phyloP scores from a whole-genome alignment of 2,888 invertebrate genomes.

The Drosophila mulleri region DNA sequence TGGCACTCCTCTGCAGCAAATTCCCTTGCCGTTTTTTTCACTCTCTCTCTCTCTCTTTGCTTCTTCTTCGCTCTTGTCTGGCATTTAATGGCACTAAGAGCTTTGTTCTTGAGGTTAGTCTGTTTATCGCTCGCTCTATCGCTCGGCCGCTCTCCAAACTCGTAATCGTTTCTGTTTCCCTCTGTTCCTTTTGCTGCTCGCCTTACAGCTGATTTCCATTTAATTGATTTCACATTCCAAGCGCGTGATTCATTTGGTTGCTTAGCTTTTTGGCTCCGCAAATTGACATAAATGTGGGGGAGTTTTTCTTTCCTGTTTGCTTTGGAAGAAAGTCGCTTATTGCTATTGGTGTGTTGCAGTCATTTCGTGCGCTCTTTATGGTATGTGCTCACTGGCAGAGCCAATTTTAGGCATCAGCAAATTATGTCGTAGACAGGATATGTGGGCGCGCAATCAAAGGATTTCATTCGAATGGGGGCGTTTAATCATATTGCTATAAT shows the following conservation, averaged over 20 bases:
- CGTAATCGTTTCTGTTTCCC: slow-evolving; percentile 28
- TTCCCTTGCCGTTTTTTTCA: slow-evolving; percentile 1
- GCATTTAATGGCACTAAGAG: slow-evolving; percentile 23
- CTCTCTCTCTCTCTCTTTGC: slow-evolving; percentile 13
- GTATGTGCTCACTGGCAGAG: background rate
- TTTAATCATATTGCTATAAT: background rate
- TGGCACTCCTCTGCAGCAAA: slow-evolving; percentile 5
- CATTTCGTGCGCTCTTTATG: slow-evolving; percentile 15
- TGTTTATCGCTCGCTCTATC: slow-evolving; percentile 9
- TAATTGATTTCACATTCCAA: slow-evolving; percentile 67
- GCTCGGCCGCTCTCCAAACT: slow-evolving; percentile 11
- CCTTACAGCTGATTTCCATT: slow-evolving; percentile 66
- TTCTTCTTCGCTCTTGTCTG: slow-evolving; percentile 15
- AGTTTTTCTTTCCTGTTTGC: slow-evolving; percentile 1
- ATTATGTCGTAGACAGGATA: background rate
- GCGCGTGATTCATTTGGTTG: slow-evolving; percentile 57
- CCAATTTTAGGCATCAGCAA: slow-evolving; percentile 14
- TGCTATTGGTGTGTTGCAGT: slow-evolving; percentile 6
- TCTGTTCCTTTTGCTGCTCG: slow-evolving; percentile 7
- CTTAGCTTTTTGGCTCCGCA: slow-evolving; percentile 9
- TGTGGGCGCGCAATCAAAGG: slow-evolving; percentile 20
- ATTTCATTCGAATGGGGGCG: background rate
- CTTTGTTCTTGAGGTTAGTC: slow-evolving; percentile 7
- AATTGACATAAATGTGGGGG: slow-evolving; percentile 20
- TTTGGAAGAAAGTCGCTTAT: slow-evolving; percentile 8